phyloP scores from a whole-genome alignment of 2,888 invertebrate species.

The Lithophane ornitopus region DNA sequence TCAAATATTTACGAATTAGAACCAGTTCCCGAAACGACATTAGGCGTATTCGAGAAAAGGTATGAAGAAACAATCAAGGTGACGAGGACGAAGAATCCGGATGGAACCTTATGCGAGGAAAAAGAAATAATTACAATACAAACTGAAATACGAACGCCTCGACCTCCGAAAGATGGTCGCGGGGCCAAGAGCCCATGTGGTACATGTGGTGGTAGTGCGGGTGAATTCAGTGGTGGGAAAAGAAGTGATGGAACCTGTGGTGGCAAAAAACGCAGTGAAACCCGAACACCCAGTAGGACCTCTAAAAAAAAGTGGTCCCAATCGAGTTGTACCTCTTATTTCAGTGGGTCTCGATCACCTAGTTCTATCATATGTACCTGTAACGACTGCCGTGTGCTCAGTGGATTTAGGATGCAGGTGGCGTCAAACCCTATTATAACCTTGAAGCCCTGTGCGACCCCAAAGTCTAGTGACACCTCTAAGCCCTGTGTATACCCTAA shows the following conservation, averaged over 20 bases:
- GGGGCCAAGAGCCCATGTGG: too few relatives aligned
- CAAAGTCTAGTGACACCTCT: background rate
- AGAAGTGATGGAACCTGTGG: too few relatives aligned
- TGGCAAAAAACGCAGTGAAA: too few relatives aligned
- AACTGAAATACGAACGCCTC: constrained; percentile 11
- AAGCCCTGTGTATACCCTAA: background rate
- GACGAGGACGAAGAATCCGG: constrained; percentile 15
- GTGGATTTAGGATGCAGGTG: too few relatives aligned
- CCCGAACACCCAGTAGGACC: background rate
- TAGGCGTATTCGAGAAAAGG: background rate
- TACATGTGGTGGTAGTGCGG: background rate
- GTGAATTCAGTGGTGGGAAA: too few relatives aligned
- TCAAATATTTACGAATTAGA: background rate
- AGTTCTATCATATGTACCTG: background rate
- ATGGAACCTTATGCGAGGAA: constrained; percentile 25
- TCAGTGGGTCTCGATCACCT: background rate
- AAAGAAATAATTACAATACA: constrained; percentile 15
- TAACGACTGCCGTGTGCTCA: background rate
- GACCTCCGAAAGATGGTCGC: too few relatives aligned
- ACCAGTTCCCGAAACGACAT: background rate
- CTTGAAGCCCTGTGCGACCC: background rate
- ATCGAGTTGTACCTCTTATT: background rate
- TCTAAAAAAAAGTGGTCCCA: background rate
- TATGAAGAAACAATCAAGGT: constrained; percentile 17
- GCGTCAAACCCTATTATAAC: background rate